Base-by-base conservation (phyloP, 2,113 vertebrate genomes). In the Atherinomorus stipes region DNA sequence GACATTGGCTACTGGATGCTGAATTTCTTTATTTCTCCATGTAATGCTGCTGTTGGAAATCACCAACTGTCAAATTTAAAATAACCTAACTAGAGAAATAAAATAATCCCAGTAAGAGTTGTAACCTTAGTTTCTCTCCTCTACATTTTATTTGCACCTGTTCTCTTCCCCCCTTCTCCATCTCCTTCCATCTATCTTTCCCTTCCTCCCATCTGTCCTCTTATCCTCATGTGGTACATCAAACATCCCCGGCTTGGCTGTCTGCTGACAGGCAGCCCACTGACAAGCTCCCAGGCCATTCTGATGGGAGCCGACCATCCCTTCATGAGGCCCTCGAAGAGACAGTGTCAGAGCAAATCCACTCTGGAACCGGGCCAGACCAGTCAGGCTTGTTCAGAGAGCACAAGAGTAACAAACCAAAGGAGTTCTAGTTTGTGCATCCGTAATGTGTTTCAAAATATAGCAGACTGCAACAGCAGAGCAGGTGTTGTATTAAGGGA, bases 341-440 rank as follows among this genome's bases (percentile, higher is more conserved):
- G 90, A 90, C 87, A 89, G 64, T 72, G 90, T 90, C 90, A 91
- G 71, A 89, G 81, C 26, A 58, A 84, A 90, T 90, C 85, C 85
- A 88, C 66, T 85, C 78, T 72, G 64, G 72, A 84, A 69, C 58
- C 31, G 62, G 70, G 57, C 77, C 82, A 62, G 75, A 54, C 22
- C 53, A 71, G 73, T 68, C 81, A 81, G 82, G 60, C 38, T 60
- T 22, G 40, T 60, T 70, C 69, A 77, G 31, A 64, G 70, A 81
- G 40, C 71, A 49, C 71, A 69, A 28, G 59, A 56, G 73, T 67
- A 84, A 74, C 37, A 67, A 76, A 85, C 53, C 50, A 59, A 42
- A 73, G 47, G 65, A 72, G 50, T 49, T 71, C 15, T 31, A 40
- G 13, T 64, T 58, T 59, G 57, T 75, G n/a, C 59, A 54, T 83